Evolutionary conservation across 2,888 invertebrate species (phyloP), one percentile per base, ranked within the genome.

Genomic region (Polydesmus complanatus): DNA sequence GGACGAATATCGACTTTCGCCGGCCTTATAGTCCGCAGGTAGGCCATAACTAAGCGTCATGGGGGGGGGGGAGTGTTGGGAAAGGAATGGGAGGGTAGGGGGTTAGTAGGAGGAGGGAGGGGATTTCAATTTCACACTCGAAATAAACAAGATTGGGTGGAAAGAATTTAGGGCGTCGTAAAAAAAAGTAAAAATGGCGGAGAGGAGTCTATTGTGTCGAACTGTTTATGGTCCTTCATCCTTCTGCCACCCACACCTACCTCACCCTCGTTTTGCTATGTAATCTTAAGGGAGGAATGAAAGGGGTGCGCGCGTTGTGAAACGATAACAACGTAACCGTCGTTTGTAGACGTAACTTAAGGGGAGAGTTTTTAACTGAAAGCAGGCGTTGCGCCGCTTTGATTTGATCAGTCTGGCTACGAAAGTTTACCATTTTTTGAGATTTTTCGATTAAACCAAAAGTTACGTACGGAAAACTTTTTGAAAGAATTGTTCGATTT

Each of bases 1-100:
- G 96, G 71, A 96, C 96, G 68, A 97, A 97, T 76, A 96, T 97
- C 75, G 93, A 96, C 79, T 94, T 95, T 78, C 66, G 37, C 14
- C 37, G 37, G 8, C 37, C 37, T 37, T 37, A 8, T 37, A 37
- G 37, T 37, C 37, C 5, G 37, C 37, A 37, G 37, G 37, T 37
- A 37, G 19, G 22, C 23, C 53, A 22, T 11, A 53, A 21, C 19
- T 22, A 53, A 53, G 53, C 18, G 21, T 11, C 2, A 23, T 2
- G 25, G n/a, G 51, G 5, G 51, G 51, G 22, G 51, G 19, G 22
- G 51, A 21, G n/a, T n/a, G n/a, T n/a, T n/a, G n/a, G n/a, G 37
- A 37, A 37, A 37, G 37, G 14, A 14, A 14, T 14, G 37, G 37
- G 37, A 8, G 37, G 14, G 37, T 14, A 37, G 14, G 18, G 48